Percentiles rank a stretch among this genome's conserved stretches.
These are phyloP conservation scores for Carcharodon carcharias DNA, from an alignment of 2,797 vertebrate genomes.

Conservation along the genomic window DNA sequence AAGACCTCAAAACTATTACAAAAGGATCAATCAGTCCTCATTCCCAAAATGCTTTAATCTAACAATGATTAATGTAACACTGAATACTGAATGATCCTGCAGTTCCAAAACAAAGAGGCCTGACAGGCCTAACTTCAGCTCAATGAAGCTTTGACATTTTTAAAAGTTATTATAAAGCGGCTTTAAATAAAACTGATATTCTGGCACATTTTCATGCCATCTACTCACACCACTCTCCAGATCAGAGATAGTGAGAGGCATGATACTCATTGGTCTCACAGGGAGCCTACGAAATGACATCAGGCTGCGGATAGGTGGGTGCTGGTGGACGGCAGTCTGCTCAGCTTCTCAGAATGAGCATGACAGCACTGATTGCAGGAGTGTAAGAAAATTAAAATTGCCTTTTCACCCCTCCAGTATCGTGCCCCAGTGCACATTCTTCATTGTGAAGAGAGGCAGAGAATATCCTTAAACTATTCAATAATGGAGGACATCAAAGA, in stretches of 20 bases:
- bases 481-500: not conserved
- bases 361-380: not conserved
- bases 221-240: not conserved
- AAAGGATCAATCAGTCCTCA: not conserved
- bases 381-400: not conserved
- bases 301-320: not conserved
- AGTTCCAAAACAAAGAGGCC: not conserved
- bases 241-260: not conserved
- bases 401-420: not conserved
- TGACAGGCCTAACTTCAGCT: not conserved
- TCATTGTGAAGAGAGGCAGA: not conserved
- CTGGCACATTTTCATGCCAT: not conserved
- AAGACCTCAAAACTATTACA: not conserved
- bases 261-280: not conserved
- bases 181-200: not conserved
- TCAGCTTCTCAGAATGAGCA: not conserved
- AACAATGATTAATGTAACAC: not conserved
- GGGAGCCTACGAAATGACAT: not conserved
- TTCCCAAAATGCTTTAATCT: not conserved
- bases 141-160: not conserved
- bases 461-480: not conserved
- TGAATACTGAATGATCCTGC: not conserved
- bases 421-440: not conserved
- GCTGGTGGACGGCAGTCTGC: not conserved
- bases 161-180: not conserved